Evolutionary conservation across 1,140 invertebrate species (phyloP).

Genomic region (Forficula auricularia): DNA sequence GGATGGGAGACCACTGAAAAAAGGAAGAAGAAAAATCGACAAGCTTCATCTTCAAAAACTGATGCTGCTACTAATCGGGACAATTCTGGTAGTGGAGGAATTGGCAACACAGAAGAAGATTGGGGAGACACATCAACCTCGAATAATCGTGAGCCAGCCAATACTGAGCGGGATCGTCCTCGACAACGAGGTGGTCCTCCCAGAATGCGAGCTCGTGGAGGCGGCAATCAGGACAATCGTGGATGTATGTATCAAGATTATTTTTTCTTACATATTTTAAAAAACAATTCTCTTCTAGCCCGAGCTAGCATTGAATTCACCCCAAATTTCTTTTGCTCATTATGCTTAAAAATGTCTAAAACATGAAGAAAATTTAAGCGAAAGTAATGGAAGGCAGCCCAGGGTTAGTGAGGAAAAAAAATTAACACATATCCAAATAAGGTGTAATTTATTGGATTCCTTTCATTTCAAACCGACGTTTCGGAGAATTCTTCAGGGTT

Average conservation of each 20-base stretch:
- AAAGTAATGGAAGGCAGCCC: no score
- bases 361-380: no score
- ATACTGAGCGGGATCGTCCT: conserved; percentile 14
- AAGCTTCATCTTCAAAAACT: conserved; percentile 19
- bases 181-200: conserved; percentile 28
- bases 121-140: not conserved
- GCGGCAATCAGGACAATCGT: conserved; percentile 26
- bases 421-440: no score
- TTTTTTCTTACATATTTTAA: not conserved
- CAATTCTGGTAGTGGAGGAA: conserved; percentile 28
- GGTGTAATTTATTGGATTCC: no score
- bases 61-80: conserved; percentile 13
- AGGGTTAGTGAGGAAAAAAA: no score
- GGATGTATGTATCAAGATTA: conserved; percentile 25
- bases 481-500: no score
- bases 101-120: conserved; percentile 24
- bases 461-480: no score
- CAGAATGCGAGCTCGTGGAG: conserved; percentile 27
- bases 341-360: no score
- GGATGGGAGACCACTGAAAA: conserved; percentile 64
- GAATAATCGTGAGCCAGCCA: conserved; percentile 22
- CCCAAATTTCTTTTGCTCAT: not conserved
- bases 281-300: not conserved
- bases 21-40: conserved; percentile 61
- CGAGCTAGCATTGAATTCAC: not conserved